phyloP scores from a whole-genome alignment of 1,140 invertebrate genomes.

The Prorops nasuta region DNA sequence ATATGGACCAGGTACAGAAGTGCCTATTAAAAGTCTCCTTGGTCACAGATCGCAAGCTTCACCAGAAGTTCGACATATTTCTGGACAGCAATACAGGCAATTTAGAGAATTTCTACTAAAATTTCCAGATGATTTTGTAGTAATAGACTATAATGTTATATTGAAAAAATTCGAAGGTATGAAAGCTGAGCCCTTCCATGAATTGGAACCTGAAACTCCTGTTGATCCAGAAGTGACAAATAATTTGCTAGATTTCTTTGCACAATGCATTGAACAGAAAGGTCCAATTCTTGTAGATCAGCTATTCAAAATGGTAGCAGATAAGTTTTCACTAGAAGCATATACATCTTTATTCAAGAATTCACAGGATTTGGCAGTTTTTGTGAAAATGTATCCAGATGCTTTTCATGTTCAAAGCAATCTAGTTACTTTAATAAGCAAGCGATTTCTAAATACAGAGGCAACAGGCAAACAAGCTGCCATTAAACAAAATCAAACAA shows the following conservation, averaged over 20 bases:
- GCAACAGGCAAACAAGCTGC: conserved; percentile 17
- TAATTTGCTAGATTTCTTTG: conserved; percentile 75
- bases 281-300: conserved; percentile 82
- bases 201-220: conserved; percentile 68
- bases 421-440: conserved; percentile 76
- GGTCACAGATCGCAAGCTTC: conserved; percentile 92
- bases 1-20: conserved; percentile 85
- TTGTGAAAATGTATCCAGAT: conserved; percentile 86
- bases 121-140: conserved; percentile 83
- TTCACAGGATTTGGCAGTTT: conserved; percentile 79
- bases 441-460: conserved; percentile 56
- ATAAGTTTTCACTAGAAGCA: conserved; percentile 72
- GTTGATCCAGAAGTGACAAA: conserved; percentile 78
- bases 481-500: conserved; percentile 38
- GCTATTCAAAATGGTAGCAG: conserved; percentile 77
- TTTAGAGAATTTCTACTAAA: conserved; percentile 87
- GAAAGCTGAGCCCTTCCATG: conserved; percentile 51
- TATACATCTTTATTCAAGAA: conserved; percentile 85
- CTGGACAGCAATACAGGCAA: conserved; percentile 89
- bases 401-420: conserved; percentile 88
- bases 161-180: conserved; percentile 65
- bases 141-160: conserved; percentile 83
- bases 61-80: conserved; percentile 93
- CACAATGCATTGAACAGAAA: conserved; percentile 73
- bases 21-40: conserved; percentile 88